Evolutionary conservation across 2,888 invertebrate genomes (phyloP).

Genomic region (Hyalella azteca): DNA sequence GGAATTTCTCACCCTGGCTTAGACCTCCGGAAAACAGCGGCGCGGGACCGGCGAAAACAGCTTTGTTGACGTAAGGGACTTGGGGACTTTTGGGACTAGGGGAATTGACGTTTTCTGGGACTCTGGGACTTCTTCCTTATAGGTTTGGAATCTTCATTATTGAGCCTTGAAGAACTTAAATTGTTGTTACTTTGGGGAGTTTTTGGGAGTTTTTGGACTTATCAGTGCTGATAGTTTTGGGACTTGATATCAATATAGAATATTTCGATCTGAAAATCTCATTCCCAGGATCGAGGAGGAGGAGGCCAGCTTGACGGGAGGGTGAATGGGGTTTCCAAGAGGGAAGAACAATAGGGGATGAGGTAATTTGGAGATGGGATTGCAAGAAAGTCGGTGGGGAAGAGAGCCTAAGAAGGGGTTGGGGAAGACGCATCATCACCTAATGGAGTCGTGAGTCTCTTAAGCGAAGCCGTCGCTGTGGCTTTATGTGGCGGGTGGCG

Average conservation of each 20-base stretch:
- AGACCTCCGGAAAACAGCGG: too few relatives aligned
- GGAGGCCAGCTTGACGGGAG: slow-evolving; percentile 35
- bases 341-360: neutral
- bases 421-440: neutral
- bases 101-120: too few relatives aligned
- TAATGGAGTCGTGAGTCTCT: neutral
- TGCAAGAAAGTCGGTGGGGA: neutral
- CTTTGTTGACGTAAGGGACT: too few relatives aligned
- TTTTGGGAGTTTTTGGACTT: too few relatives aligned
- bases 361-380: neutral
- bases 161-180: too few relatives aligned
- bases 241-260: neutral
- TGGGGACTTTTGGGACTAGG: too few relatives aligned
- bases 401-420: neutral
- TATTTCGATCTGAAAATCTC: neutral
- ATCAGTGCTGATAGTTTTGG: neutral
- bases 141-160: too few relatives aligned
- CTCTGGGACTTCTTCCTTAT: too few relatives aligned
- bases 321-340: neutral
- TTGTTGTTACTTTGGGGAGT: too few relatives aligned
- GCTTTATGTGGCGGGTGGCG: too few relatives aligned
- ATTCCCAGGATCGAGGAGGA: neutral
- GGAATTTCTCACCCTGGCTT: too few relatives aligned
- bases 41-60: too few relatives aligned
- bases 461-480: neutral